phyloP scores from a whole-genome alignment of 2,888 invertebrate species.

The Branchellion lobata region DNA sequence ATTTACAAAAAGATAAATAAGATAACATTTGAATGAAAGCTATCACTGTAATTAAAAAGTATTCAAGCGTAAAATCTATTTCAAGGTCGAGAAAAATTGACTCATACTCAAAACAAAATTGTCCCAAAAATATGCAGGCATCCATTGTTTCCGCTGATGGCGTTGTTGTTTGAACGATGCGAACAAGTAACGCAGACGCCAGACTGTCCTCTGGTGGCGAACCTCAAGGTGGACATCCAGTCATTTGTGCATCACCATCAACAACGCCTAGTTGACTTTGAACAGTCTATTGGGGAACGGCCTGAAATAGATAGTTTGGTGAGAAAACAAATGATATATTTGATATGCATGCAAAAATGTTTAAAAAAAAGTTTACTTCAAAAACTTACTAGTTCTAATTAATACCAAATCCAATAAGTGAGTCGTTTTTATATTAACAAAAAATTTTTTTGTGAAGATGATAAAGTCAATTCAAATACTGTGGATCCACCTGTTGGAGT shows the following conservation, averaged over 20 bases:
- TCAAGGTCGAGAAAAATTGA: no score
- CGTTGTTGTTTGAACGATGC: constrained; percentile 62
- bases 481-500: constrained; percentile 83
- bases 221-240: constrained; percentile 66
- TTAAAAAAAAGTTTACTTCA: no score
- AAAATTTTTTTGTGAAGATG: constrained; percentile 67
- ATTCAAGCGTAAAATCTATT: no score
- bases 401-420: no score
- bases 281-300: constrained; percentile 78
- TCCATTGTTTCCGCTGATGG: constrained; percentile 61
- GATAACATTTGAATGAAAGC: no score
- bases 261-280: constrained; percentile 68
- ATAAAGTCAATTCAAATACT: constrained; percentile 85
- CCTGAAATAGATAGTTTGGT: constrained; percentile 60
- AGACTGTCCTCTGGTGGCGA: constrained; percentile 57
- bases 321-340: neutral
- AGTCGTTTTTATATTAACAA: no score
- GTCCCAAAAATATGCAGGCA: constrained; percentile 62
- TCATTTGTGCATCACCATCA: constrained; percentile 89
- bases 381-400: no score
- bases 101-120: no score
- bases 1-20: no score
- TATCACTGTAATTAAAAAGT: no score
- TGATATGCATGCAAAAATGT: no score
- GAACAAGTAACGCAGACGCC: constrained; percentile 60